A percentile compares a stretch with the other conserved stretches of the same genome.
These are phyloP conservation scores for Macroramphosus scolopax DNA, from an alignment of 2,797 vertebrate species.

Conservation along the genomic window DNA sequence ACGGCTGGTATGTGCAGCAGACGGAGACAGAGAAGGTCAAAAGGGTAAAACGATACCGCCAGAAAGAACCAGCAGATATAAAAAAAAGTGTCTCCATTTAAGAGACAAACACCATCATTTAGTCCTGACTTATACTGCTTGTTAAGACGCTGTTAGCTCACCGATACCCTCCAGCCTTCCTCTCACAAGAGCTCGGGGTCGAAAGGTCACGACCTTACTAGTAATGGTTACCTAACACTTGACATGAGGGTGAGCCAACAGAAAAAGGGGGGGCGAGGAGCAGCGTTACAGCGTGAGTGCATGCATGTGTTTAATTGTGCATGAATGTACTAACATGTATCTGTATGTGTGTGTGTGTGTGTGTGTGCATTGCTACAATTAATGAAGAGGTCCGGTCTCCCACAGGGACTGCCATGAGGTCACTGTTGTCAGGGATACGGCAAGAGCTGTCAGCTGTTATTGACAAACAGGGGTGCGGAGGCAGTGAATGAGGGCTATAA, in stretches of 20 bases:
- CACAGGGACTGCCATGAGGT: constrained; percentile 46
- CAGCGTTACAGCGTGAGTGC: not conserved
- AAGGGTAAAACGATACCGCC: constrained; percentile 10
- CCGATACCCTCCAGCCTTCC: constrained; percentile 52
- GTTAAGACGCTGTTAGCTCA: constrained; percentile 41
- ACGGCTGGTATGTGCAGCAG: not conserved
- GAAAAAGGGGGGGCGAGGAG: constrained; percentile 5
- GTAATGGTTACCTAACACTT: constrained; percentile 76
- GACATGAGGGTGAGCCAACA: constrained; percentile 56
- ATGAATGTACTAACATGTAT: constrained; percentile 13
- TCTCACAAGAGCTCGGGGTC: constrained; percentile 49
- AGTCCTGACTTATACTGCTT: constrained; percentile 24
- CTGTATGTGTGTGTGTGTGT: constrained; percentile 2
- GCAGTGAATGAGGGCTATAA: constrained; percentile 29
- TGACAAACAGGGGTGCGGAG: constrained; percentile 41
- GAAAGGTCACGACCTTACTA: constrained; percentile 66
- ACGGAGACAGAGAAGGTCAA: not conserved
- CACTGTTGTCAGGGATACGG: constrained; percentile 57
- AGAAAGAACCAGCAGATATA: too few species aligned
- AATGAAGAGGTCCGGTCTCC: constrained; percentile 26
- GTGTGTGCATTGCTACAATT: not conserved
- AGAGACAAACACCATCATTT: not conserved
- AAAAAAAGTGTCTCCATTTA: too few species aligned
- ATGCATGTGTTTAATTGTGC: constrained; percentile 26
- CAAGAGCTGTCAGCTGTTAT: constrained; percentile 43